Percentiles rank a stretch among this genome's conserved stretches.
phyloP scores from a whole-genome alignment of 1,140 invertebrate genomes.

The Mactra quadrangularis region DNA sequence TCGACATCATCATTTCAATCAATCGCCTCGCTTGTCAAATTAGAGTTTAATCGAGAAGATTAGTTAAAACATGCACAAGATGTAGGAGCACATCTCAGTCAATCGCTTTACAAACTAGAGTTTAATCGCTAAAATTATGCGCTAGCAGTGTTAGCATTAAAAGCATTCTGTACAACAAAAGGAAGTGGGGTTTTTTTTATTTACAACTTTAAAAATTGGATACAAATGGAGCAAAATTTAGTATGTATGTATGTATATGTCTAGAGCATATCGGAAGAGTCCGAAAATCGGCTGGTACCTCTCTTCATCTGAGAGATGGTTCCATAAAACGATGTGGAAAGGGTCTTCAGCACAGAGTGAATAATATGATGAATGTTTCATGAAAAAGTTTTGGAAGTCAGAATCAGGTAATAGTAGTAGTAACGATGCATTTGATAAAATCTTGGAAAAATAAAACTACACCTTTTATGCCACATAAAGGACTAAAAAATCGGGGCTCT shows the following conservation, averaged over 20 bases:
- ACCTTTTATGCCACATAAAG: neutral
- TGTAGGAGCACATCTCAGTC: neutral
- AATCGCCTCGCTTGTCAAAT: neutral
- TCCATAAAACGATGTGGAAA: neutral
- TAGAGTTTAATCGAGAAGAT: neutral
- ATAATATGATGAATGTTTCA: neutral
- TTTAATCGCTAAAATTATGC: too few species aligned
- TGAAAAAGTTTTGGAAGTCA: neutral
- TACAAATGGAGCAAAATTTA: too few species aligned
- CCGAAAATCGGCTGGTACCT: too few species aligned
- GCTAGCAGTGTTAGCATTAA: too few species aligned
- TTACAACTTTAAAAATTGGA: too few species aligned
- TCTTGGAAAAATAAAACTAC: neutral
- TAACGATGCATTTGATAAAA: neutral
- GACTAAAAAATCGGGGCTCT: neutral
- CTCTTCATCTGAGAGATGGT: too few species aligned
- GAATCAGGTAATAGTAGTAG: neutral
- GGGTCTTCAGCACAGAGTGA: neutral
- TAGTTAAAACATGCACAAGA: neutral
- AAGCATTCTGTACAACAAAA: too few species aligned
- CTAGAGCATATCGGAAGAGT: too few species aligned
- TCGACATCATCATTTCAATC: neutral
- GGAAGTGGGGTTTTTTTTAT: too few species aligned
- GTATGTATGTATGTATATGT: too few species aligned
- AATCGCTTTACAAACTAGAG: too few species aligned